phyloP scores from a whole-genome alignment of 2,797 vertebrate genomes.

The Pseudomugil tenellus region DNA sequence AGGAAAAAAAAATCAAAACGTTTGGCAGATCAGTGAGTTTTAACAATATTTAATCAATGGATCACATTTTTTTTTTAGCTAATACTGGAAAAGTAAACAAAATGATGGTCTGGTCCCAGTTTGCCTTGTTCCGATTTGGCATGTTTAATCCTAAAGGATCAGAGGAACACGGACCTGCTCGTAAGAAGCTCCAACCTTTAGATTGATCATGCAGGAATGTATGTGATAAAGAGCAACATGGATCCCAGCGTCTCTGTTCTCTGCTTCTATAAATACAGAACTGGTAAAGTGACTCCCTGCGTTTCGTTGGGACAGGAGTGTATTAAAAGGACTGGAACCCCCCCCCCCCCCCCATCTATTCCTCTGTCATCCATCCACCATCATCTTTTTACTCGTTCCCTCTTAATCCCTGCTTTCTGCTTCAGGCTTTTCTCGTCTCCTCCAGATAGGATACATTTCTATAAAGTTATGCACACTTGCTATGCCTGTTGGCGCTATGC shows the following conservation, averaged over 20 bases:
- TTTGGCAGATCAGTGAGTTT: neutral
- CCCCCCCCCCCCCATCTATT: slow-evolving; percentile 42
- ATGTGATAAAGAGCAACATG: slow-evolving; percentile 21
- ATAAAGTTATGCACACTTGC: neutral
- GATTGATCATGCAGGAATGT: neutral
- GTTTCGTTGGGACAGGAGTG: slow-evolving; percentile 56
- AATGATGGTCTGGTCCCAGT: neutral
- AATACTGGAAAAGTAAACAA: fast-evolving
- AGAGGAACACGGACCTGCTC: neutral
- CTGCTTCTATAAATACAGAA: slow-evolving; percentile 62
- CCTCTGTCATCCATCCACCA: slow-evolving; percentile 31
- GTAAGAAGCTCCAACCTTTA: neutral
- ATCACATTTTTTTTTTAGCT: neutral
- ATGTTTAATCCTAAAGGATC: neutral
- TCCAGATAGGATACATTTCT: slow-evolving; percentile 1
- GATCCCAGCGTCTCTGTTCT: slow-evolving; percentile 38
- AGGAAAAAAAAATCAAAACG: neutral
- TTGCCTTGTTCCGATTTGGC: neutral
- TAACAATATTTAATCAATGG: neutral
- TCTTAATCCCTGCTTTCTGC: slow-evolving; percentile 42
- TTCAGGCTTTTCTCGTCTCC: slow-evolving; percentile 7
- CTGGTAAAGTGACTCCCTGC: slow-evolving; percentile 60
- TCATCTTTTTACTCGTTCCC: slow-evolving; percentile 53
- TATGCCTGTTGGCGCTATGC: slow-evolving; percentile 3
- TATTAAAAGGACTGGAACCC: slow-evolving; percentile 59